Conservation (phyloP, 53 echinoderm and acorn worm genomes). For the Astropecten irregularis region DNA sequence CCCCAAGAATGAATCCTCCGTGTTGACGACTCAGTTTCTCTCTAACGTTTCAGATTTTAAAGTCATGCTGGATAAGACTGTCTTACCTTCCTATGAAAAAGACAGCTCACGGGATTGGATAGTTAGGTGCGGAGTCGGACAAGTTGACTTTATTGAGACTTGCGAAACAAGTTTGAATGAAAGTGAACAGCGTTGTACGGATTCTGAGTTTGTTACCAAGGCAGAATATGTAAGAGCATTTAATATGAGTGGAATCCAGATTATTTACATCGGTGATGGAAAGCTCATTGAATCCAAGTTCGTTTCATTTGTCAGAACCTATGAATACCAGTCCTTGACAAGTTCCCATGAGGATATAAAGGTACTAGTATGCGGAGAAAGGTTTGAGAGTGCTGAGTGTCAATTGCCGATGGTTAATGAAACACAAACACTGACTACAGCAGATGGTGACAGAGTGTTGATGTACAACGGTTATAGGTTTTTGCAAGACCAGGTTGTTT, state of each 20-base stretch:
- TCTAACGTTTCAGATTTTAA: slow-evolving; percentile 5
- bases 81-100: not conserved
- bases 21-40: not conserved
- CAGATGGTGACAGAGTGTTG: not conserved
- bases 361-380: not conserved
- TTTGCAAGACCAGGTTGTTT: not conserved
- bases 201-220: not conserved
- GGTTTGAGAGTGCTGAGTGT: not conserved
- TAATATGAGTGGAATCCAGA: not conserved
- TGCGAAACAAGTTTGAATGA: not conserved
- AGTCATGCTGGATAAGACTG: slow-evolving; percentile 3
- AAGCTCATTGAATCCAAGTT: not conserved
- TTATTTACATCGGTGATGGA: slow-evolving; percentile 7
- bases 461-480: not conserved
- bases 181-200: not conserved
- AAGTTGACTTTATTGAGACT: slow-evolving; percentile 7
- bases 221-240: not conserved
- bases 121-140: not conserved
- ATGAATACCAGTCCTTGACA: not conserved
- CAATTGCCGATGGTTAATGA: not conserved
- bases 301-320: not conserved
- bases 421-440: not conserved
- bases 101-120: not conserved
- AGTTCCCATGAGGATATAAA: not conserved
- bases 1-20: too few species aligned